phyloP scores from a whole-genome alignment of 2,888 invertebrate species.

The Dascillus cervinus region DNA sequence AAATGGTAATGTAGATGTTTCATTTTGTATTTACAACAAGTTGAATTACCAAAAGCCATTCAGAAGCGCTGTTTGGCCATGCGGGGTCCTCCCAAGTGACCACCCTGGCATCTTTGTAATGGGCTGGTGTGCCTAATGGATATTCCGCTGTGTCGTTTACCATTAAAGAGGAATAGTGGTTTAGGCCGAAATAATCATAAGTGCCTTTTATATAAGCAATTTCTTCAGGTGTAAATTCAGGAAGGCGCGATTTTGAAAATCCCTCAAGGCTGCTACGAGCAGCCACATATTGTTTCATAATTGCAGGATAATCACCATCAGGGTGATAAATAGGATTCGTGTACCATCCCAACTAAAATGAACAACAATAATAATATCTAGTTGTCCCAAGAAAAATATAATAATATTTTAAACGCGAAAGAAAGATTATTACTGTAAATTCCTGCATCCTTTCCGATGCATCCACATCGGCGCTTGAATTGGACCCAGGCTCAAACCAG shows the following conservation, averaged over 20 bases:
- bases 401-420: neutral
- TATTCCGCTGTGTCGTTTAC: slow-evolving; percentile 9
- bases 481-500: slow-evolving; percentile 44
- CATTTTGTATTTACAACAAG: too few relatives aligned
- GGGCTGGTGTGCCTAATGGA: slow-evolving; percentile 43
- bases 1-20: too few relatives aligned
- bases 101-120: slow-evolving; percentile 55
- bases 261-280: slow-evolving; percentile 51
- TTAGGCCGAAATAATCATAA: slow-evolving; percentile 66
- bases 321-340: slow-evolving; percentile 57
- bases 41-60: neutral
- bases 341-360: slow-evolving; percentile 55
- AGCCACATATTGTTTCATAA: slow-evolving; percentile 53
- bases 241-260: slow-evolving; percentile 52
- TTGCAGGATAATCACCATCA: slow-evolving; percentile 55
- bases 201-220: slow-evolving; percentile 50
- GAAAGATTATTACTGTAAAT: slow-evolving; percentile 19
- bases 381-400: too few relatives aligned
- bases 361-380: too few relatives aligned
- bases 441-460: slow-evolving; percentile 43
- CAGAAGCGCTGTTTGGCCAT: slow-evolving; percentile 43
- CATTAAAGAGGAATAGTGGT: slow-evolving; percentile 54
- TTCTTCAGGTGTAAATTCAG: slow-evolving; percentile 52
- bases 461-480: slow-evolving; percentile 37
- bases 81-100: slow-evolving; percentile 47